phyloP scores from a whole-genome alignment of 2,113 vertebrate species.

The Smithornis capensis region DNA sequence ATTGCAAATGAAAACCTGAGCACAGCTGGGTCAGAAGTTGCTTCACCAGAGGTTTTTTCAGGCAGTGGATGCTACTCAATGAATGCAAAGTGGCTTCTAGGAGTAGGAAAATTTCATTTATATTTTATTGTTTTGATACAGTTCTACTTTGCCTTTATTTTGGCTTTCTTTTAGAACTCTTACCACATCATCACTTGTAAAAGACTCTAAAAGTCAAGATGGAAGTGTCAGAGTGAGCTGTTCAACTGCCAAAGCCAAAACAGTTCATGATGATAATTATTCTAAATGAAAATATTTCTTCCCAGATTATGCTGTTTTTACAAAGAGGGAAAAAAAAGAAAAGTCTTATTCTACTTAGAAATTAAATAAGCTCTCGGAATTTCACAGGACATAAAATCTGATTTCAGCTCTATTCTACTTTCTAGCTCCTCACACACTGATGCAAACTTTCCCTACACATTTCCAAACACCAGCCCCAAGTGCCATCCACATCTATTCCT shows the following conservation, averaged over 20 bases:
- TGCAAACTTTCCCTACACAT: neutral
- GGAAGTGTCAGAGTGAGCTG: neutral
- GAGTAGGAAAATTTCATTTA: neutral
- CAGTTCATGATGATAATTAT: neutral
- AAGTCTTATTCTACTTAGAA: neutral
- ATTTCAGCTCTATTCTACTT: neutral
- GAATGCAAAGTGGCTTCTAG: neutral
- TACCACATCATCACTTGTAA: neutral
- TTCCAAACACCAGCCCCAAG: slow-evolving; percentile 10
- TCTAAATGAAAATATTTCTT: neutral
- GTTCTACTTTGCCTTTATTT: neutral
- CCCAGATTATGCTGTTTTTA: neutral
- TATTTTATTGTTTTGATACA: neutral
- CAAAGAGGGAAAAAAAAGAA: fast-evolving
- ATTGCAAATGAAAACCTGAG: neutral
- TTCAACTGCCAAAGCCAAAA: neutral
- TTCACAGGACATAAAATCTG: neutral
- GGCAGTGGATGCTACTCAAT: neutral
- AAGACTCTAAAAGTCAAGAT: neutral
- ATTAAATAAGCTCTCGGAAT: neutral
- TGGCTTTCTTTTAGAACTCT: neutral
- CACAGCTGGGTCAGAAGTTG: slow-evolving; percentile 8
- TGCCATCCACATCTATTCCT: slow-evolving; percentile 13
- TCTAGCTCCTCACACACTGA: neutral
- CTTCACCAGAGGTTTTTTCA: neutral